Evolutionary conservation across 2,888 invertebrate genomes (phyloP).

Genomic region (Drosophila barbarae): DNA sequence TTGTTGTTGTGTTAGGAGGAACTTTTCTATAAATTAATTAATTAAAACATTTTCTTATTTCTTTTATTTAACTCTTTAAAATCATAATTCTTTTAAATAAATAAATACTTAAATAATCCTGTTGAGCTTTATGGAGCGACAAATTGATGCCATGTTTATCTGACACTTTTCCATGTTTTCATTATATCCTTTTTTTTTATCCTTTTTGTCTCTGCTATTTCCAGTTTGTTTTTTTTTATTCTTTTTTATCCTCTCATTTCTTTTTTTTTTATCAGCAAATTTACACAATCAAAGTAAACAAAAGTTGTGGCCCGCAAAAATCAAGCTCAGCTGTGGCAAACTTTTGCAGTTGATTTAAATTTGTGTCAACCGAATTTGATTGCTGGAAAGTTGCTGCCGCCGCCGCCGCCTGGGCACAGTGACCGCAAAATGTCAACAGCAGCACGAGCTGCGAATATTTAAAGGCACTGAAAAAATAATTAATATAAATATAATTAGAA

Average conservation of each 20-base stretch:
- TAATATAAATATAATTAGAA: neutral
- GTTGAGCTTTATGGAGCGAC: conserved; percentile 15
- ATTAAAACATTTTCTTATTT: neutral
- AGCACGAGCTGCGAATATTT: conserved; percentile 12
- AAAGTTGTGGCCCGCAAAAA: conserved; percentile 31
- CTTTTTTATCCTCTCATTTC: neutral
- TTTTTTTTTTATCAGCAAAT: conserved; percentile 3
- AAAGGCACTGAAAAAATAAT: conserved; percentile 2
- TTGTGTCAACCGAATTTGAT: conserved; percentile 39
- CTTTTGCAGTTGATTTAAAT: conserved; percentile 43
- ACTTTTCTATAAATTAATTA: no score
- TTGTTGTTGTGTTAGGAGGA: no score
- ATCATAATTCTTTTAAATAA: neutral
- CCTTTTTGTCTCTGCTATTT: neutral
- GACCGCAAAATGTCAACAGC: conserved; percentile 38
- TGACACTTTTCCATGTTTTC: conserved; percentile 17
- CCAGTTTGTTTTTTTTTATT: neutral
- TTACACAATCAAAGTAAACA: conserved; percentile 32
- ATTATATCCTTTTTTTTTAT: neutral
- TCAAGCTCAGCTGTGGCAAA: conserved; percentile 54
- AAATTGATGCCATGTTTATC: conserved; percentile 12
- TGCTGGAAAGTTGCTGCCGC: conserved; percentile 24
- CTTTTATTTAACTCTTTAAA: neutral
- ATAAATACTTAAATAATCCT: conserved; percentile 1
- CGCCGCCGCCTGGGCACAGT: conserved; percentile 29